Percentiles rank a stretch among this genome's conserved stretches.
Conservation (phyloP, 30 jellyfish, hydroid and myxozoan species). For the Cassiopea andromeda region DNA sequence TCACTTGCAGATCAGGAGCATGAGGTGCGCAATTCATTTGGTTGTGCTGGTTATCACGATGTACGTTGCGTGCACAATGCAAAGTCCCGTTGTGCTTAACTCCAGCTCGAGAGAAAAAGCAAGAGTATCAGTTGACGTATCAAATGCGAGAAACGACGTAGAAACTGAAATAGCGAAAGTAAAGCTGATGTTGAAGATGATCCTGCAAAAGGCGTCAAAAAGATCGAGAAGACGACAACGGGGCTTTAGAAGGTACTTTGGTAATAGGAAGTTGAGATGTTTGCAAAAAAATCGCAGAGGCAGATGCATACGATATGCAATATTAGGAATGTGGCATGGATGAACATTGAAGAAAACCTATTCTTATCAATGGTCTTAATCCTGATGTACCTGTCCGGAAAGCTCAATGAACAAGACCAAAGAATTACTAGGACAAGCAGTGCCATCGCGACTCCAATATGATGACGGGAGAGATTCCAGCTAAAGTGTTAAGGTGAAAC, state of each 20-base stretch:
- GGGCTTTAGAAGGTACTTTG: not conserved
- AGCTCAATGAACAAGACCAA: not conserved
- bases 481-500: too few species aligned
- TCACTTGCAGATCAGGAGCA: not conserved
- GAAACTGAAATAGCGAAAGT: not conserved
- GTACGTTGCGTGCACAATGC: not conserved
- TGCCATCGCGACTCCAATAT: too few species aligned
- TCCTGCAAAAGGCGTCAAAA: not conserved
- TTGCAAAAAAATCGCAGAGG: not conserved
- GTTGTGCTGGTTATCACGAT: not conserved
- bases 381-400: not conserved
- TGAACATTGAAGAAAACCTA: not conserved
- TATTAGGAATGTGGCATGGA: conserved; percentile 13
- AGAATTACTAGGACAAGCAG: too few species aligned
- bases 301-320: not conserved
- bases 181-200: not conserved
- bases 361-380: not conserved
- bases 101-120: not conserved
- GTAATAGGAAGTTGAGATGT: not conserved
- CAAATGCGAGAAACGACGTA: not conserved
- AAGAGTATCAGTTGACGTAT: not conserved
- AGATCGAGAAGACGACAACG: not conserved
- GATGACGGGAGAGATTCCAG: too few species aligned
- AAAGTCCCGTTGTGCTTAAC: not conserved
- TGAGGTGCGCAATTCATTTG: not conserved